phyloP scores from a whole-genome alignment of 2,797 vertebrate species.

The Mormyrops boulengeri region DNA sequence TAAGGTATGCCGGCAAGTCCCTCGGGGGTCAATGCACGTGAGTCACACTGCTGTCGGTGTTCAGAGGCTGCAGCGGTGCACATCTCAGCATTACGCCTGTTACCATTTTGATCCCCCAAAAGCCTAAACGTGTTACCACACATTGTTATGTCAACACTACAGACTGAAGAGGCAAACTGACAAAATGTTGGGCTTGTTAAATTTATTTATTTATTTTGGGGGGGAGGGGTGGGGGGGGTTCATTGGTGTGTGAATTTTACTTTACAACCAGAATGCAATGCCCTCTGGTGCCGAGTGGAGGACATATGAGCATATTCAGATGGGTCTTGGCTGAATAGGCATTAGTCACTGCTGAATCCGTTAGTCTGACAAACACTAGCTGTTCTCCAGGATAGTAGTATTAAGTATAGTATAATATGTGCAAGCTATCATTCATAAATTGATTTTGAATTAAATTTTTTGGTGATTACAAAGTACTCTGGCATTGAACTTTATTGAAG shows the following conservation, averaged over 20 bases:
- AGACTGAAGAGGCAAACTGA: too few relatives aligned
- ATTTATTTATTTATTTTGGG: too few relatives aligned
- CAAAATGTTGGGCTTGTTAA: too few relatives aligned
- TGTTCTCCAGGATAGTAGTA: not conserved
- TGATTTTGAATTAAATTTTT: not conserved
- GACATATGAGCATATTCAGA: not conserved
- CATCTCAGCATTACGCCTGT: not conserved
- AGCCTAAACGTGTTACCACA: too few relatives aligned
- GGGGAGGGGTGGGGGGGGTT: too few relatives aligned
- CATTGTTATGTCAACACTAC: too few relatives aligned
- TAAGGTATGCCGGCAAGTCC: too few relatives aligned
- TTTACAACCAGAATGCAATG: not conserved
- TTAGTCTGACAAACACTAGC: not conserved
- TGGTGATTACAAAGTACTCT: not conserved
- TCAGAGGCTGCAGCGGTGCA: not conserved
- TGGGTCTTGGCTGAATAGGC: not conserved
- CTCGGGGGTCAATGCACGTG: too few relatives aligned
- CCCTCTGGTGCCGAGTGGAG: not conserved
- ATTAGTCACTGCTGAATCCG: not conserved
- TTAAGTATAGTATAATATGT: not conserved
- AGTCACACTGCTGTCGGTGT: not conserved
- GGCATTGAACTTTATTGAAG: not conserved
- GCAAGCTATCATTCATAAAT: not conserved
- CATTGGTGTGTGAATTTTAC: not conserved
- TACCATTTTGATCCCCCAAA: not conserved